A percentile compares a stretch with the other conserved stretches of the same genome.
These are phyloP conservation scores for Melanotaenia pygmaea DNA, from an alignment of 2,797 vertebrate species.

Conservation along the genomic window DNA sequence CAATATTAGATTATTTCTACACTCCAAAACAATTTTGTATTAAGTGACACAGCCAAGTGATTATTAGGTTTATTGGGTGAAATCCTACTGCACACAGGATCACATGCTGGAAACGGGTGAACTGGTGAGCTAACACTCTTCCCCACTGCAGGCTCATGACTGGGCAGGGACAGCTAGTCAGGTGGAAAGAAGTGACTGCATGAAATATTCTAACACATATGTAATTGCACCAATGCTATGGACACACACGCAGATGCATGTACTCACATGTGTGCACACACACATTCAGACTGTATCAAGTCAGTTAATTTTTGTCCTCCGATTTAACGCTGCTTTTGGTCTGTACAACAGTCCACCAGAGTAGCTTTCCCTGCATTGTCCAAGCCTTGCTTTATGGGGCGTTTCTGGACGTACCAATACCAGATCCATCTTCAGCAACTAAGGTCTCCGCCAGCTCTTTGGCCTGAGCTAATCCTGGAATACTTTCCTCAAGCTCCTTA, in stretches of 20 bases:
- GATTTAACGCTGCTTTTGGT: neutral
- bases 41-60: slow-evolving; percentile 30
- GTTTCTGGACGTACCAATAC: slow-evolving; percentile 82
- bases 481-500: slow-evolving; percentile 87
- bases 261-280: neutral
- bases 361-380: slow-evolving; percentile 61
- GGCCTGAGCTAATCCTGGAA: slow-evolving; percentile 91
- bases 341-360: slow-evolving; percentile 62
- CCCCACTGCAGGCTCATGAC: slow-evolving; percentile 56
- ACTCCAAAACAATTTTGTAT: slow-evolving; percentile 27
- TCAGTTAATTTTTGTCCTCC: neutral
- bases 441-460: slow-evolving; percentile 97
- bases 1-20: slow-evolving; percentile 14
- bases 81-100: slow-evolving; percentile 27
- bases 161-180: slow-evolving; percentile 64
- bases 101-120: slow-evolving; percentile 28
- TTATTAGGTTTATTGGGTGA: slow-evolving; percentile 29
- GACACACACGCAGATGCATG: neutral
- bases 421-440: slow-evolving; percentile 91
- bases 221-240: neutral
- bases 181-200: slow-evolving; percentile 56
- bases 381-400: slow-evolving; percentile 20
- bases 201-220: neutral
- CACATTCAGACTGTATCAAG: too few relatives aligned
- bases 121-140: slow-evolving; percentile 23